Evolutionary conservation across 1,140 invertebrate genomes (phyloP).

Genomic region (Limonius californicus): DNA sequence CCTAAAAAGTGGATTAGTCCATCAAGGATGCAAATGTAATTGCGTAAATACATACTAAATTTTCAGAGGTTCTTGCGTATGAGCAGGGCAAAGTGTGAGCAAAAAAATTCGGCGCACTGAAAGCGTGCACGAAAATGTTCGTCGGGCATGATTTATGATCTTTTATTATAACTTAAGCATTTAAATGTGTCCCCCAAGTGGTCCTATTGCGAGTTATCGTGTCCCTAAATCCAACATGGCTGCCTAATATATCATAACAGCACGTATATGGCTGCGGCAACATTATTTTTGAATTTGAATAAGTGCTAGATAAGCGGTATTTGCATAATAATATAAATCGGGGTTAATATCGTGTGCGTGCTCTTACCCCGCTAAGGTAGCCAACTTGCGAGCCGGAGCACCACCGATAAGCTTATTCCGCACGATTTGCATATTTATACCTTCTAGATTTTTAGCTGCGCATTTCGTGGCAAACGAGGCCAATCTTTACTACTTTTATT

Average conservation of each 20-base stretch:
- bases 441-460: background rate
- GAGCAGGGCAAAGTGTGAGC: background rate
- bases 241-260: constrained; percentile 46
- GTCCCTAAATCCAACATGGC: constrained; percentile 39
- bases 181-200: background rate
- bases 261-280: constrained; percentile 43
- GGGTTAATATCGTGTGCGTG: constrained; percentile 50
- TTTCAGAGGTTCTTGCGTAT: background rate
- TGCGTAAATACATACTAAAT: background rate
- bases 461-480: background rate
- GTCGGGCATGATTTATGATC: background rate
- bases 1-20: background rate
- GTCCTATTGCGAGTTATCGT: constrained; percentile 19
- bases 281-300: constrained; percentile 48
- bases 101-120: background rate
- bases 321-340: constrained; percentile 52
- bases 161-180: constrained; percentile 8
- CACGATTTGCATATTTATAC: constrained; percentile 36
- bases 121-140: constrained; percentile 6
- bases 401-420: constrained; percentile 41
- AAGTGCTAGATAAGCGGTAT: constrained; percentile 44
- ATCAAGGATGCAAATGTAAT: background rate
- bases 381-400: constrained; percentile 34
- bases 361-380: constrained; percentile 39
- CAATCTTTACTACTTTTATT: too few species aligned